These are phyloP conservation scores for Lucifuga dentata DNA, from an alignment of 2,113 vertebrate genomes.

Conservation along the genomic window DNA sequence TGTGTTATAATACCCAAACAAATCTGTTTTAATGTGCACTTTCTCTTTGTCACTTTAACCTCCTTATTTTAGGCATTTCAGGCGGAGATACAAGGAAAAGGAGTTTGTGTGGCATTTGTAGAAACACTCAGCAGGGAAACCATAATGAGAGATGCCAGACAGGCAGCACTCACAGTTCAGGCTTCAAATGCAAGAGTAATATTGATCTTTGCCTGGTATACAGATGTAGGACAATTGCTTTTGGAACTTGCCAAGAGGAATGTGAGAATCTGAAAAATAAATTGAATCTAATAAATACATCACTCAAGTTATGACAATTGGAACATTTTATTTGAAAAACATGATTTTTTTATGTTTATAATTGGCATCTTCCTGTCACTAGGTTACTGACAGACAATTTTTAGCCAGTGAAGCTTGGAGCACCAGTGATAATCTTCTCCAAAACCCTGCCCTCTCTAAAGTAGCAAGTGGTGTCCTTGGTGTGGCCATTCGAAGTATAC, in stretches of 20 bases:
- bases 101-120: conserved; percentile 80
- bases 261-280: conserved; percentile 50
- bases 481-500: conserved; percentile 77
- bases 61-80: conserved; percentile 66
- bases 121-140: conserved; percentile 71
- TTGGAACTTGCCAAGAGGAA: conserved; percentile 73
- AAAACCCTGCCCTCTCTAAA: conserved; percentile 48
- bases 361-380: background rate
- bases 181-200: conserved; percentile 78
- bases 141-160: conserved; percentile 68
- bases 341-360: background rate
- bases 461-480: conserved; percentile 79
- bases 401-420: conserved; percentile 84
- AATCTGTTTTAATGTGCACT: background rate
- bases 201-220: conserved; percentile 78
- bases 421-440: conserved; percentile 72
- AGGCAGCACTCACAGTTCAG: conserved; percentile 70
- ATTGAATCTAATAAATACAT: background rate
- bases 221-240: conserved; percentile 76
- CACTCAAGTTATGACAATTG: too few relatives aligned
- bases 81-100: conserved; percentile 65
- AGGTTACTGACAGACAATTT: conserved; percentile 80
- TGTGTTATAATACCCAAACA: too few relatives aligned
- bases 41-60: background rate
- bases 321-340: too few relatives aligned